Evolutionary conservation across 2,888 invertebrate species (phyloP), one percentile per base, ranked within the genome.

Genomic region (Amphimallon solstitiale): DNA sequence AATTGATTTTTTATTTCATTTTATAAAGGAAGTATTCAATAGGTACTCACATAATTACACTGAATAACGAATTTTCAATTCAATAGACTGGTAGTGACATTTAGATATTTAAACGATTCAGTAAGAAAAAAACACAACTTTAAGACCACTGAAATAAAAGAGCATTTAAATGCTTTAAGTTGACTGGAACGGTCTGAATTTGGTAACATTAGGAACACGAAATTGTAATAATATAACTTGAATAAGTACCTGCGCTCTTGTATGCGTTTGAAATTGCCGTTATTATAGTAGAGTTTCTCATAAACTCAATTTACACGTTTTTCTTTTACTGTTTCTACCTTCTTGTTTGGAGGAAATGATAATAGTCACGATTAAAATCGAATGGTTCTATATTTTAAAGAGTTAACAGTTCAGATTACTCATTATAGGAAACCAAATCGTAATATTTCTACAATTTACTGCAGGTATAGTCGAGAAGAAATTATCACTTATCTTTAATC

Each of bases 321-420:
- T n/a, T n/a, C n/a, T n/a, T n/a, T 15, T 29, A 29, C 35, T 29
- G 1, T 29, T 51, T 34, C 14, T 12, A 12, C 17, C 5, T 35
- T 9, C 51, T 12, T 19, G 21, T 19, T 15, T 17, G 14, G 5
- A 23, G n/a, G n/a, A 49, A 29, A 29, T 29, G 29, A 21, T 34
- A 15, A 35, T 51, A 10, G 34, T 51, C 51, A 34, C 51, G 51
- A 34, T 51, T 51, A 29, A 51, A 51, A 51, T 23, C 15, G 34
- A 15, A 51, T 51, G 34, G 34, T 34, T 6, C 51, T 51, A 34
- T 34, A 35, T 51, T 29, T 23, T 14, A 9, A 34, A 29, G 51
- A 51, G 9, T 9, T 29, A 29, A 17, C n/a, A 5, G 34, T 34
- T 15, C 2, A 2, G 34, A 35, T 14, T 15, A 34, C 34, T 29